Conservation (phyloP, 92 coral and sea anemone species). For the Muricea muricata region DNA sequence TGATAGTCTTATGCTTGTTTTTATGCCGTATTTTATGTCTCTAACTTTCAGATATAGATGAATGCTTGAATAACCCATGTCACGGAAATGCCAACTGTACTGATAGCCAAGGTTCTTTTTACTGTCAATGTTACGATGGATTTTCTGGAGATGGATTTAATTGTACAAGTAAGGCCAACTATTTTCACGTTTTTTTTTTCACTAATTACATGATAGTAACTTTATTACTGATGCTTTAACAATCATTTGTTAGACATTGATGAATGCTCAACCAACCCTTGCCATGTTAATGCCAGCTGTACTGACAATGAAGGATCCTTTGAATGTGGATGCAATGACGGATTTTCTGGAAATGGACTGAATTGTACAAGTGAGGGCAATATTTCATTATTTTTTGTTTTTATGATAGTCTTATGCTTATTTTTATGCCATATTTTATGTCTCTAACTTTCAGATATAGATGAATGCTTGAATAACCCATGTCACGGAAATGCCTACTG, state of each 20-base stretch:
- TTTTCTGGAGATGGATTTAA: conserved; percentile 10
- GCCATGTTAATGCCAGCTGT: conserved; percentile 22
- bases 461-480: not conserved
- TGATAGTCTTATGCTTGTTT: no score
- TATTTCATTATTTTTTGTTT: not conserved
- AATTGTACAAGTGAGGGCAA: conserved; percentile 7
- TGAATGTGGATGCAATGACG: conserved; percentile 1
- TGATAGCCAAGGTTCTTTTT: conserved; percentile 4
- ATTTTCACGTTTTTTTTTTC: no score
- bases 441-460: not conserved
- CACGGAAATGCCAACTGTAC: conserved; percentile 20
- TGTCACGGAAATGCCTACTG: conserved; percentile 16
- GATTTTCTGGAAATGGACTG: not conserved
- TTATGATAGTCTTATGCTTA: not conserved
- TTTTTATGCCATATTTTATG: no score
- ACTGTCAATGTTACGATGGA: conserved; percentile 9
- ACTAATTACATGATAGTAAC: no score
- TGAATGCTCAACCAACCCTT: conserved; percentile 13
- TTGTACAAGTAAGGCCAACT: not conserved
- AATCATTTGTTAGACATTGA: not conserved
- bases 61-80: conserved; percentile 12
- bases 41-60: conserved; percentile 5
- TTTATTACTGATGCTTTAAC: no score
- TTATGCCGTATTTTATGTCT: no score
- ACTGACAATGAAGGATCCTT: conserved; percentile 12